A percentile compares a stretch with the other conserved stretches of the same genome.
These are phyloP conservation scores for Anguilla marmorata DNA, from an alignment of 2,797 vertebrate species.

Conservation along the genomic window DNA sequence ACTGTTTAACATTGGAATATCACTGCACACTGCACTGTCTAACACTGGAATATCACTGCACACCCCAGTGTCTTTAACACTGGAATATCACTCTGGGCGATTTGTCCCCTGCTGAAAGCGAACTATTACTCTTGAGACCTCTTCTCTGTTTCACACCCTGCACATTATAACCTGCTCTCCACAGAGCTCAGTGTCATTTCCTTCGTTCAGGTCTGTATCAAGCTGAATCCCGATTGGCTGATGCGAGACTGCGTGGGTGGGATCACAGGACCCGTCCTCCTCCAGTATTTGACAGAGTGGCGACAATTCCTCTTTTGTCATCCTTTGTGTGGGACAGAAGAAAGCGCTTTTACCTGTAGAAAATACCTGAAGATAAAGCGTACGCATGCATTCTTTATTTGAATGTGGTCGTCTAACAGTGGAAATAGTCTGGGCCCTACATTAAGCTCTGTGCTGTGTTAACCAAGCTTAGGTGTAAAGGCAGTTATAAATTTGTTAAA, in stretches of 20 bases:
- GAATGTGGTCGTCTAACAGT: too few species aligned
- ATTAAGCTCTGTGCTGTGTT: too few species aligned
- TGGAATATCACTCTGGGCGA: too few species aligned
- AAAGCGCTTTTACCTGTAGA: not conserved
- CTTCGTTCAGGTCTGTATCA: not conserved
- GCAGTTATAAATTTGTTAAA: not conserved
- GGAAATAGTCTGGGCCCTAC: too few species aligned
- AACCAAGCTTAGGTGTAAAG: not conserved
- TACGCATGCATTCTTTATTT: not conserved
- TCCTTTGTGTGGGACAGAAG: not conserved
- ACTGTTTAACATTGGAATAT: too few species aligned
- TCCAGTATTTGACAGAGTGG: not conserved
- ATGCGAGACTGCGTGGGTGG: not conserved
- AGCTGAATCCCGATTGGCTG: not conserved
- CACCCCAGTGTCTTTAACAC: too few species aligned
- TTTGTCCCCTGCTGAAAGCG: not conserved
- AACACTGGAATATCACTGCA: too few species aligned
- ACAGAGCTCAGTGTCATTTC: not conserved
- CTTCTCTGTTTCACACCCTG: not conserved
- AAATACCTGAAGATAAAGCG: not conserved
- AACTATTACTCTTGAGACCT: not conserved
- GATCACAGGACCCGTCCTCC: not conserved
- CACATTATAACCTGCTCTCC: not conserved
- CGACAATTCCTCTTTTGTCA: not conserved
- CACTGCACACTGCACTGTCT: too few species aligned